Evolutionary conservation across 2,797 vertebrate genomes (phyloP), one percentile per base, ranked within the genome.

Genomic region (Steatocranus sp.): DNA sequence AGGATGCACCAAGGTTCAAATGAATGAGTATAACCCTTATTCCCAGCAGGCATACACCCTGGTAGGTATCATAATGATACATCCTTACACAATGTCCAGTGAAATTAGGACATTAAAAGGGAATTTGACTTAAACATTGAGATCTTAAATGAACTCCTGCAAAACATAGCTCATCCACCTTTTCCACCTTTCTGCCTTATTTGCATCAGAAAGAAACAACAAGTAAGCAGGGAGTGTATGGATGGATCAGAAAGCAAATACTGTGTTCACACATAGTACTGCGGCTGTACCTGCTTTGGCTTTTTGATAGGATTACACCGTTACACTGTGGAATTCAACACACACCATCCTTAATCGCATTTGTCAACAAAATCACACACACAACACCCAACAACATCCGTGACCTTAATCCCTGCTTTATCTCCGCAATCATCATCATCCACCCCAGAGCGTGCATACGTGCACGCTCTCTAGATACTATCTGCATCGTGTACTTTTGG

Each of bases 371-470:
- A 90, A 73, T 73, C 68, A 30, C 90, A 88, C 86, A 89, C 88
- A 83, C 85, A 85, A 91, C 91, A 94, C 91, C 91, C 88, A 76
- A 85, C 86, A 85, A 86, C 86, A 88, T 85, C 81, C 53, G 7
- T 89, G 93, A 92, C 94, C 94, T 91, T 93, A 94, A 95, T 95
- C 93, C 86, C 81, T 68, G 79, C 85, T 76, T 88, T 88, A 93
- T 92, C 93, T 89, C 36, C 1, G 78, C 77, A 83, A 87, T 66
- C 75, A 75, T 56, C 89, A 79, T 63, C 83, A 75, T 66, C 80
- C 38, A 8, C 68, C 90, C 58, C 78, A 76, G 41, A 78, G 82
- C 18, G 6, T 2, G 49, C 15, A 75, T 46, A n/a, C 11, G 43
- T 2, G 79, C 25, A 4, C 1, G 66, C 78, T 86, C 81, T 87